Conservation (phyloP, 2,888 invertebrate genomes). For the Cataglyphis rosenhaueri region DNA sequence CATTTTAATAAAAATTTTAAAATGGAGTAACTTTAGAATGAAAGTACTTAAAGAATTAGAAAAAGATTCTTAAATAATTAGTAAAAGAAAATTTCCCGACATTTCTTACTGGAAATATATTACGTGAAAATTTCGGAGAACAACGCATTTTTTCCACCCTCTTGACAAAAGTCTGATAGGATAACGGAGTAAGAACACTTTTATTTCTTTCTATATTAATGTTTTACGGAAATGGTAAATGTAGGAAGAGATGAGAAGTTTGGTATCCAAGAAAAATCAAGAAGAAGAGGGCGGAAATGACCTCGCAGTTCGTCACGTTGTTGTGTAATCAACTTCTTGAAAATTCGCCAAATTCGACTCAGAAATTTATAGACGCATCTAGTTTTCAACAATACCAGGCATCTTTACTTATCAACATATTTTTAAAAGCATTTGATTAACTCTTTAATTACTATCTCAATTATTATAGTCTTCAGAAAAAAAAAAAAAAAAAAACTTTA, state of each 20-base stretch:
- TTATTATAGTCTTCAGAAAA: neutral
- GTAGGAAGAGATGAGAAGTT: constrained; percentile 37
- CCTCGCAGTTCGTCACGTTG: constrained; percentile 40
- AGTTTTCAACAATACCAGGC: neutral
- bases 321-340: constrained; percentile 55
- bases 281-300: constrained; percentile 40
- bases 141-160: neutral
- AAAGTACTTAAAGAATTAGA: constrained; percentile 14
- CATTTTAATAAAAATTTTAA: constrained; percentile 13
- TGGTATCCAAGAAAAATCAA: constrained; percentile 48
- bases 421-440: constrained; percentile 5
- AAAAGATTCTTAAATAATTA: constrained; percentile 8
- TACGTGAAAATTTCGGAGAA: constrained; percentile 14
- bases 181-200: constrained; percentile 40
- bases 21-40: neutral
- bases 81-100: neutral
- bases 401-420: neutral
- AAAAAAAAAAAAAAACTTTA: neutral
- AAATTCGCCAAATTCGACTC: constrained; percentile 48
- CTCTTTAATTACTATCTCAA: neutral
- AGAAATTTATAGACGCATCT: constrained; percentile 30
- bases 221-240: constrained; percentile 46
- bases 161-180: constrained; percentile 27
- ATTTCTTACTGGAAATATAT: constrained; percentile 15
- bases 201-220: constrained; percentile 45